Conservation (phyloP, 2,113 vertebrate genomes). For the Corythornis vintsioides region DNA sequence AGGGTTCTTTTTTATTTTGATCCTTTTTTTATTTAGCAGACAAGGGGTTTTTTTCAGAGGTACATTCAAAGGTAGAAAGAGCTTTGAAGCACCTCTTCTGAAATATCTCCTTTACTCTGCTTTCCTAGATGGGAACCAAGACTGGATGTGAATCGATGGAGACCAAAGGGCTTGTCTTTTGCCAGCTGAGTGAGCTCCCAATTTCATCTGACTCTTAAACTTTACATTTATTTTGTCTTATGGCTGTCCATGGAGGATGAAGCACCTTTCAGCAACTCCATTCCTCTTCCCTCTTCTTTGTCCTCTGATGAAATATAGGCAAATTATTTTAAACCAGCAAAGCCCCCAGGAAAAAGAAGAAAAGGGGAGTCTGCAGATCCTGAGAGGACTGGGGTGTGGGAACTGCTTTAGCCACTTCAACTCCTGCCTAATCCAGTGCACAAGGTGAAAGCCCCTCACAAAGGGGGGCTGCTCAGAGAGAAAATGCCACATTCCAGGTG, state of each 20-base stretch:
- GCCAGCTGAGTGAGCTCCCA: neutral
- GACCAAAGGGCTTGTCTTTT: conserved; percentile 7
- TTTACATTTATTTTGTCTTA: neutral
- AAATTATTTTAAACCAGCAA: neutral
- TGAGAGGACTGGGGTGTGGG: neutral
- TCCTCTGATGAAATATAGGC: neutral
- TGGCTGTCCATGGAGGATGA: neutral
- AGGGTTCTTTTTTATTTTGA: neutral
- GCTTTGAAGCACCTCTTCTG: conserved; percentile 6
- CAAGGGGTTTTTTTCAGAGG: neutral
- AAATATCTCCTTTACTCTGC: neutral
- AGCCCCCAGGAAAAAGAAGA: neutral
- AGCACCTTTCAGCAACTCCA: neutral
- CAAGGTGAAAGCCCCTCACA: neutral
- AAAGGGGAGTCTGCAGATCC: neutral
- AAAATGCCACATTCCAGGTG: neutral
- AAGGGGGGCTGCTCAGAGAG: neutral
- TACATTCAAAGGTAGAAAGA: neutral
- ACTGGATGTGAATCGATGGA: neutral
- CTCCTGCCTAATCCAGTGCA: neutral
- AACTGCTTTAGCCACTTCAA: neutral
- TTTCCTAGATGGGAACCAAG: neutral
- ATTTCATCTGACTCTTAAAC: neutral
- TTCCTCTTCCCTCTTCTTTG: neutral
- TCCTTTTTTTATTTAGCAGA: neutral